Base-by-base conservation (phyloP, 2,888 invertebrate species). In the Coenonympha arcania region DNA sequence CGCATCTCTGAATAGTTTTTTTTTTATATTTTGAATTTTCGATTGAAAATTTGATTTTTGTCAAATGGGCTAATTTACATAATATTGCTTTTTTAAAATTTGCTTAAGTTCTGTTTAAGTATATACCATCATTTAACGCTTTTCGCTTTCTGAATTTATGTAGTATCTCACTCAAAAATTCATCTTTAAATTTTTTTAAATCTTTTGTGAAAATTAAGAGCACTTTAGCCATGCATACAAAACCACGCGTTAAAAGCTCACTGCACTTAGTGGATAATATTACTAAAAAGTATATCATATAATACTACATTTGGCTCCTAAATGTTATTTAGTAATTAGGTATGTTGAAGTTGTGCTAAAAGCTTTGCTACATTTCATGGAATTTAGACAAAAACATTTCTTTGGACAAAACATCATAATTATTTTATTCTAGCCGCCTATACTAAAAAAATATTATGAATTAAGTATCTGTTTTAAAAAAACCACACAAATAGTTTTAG, bases 301-400 rank as follows among this genome's bases (percentile, higher is more conserved):
- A 39, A 20, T 20, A 36, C 11, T 34, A 8, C 1, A 34, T 36
- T 16, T 24, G 16, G 39, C 39, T 39, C 15, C 15, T 9, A 24
- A 39, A 39, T 22, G 13, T 39, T 33, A 15, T 24, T 22, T 24
- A 39, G 4, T 39, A 16, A 39, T 39, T 24, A 24, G 24, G 22
- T 39, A 39, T 24, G 22, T 24, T 39, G 22, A 39, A 15, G 39
- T 39, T 39, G 9, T 39, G 39, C 15, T 39, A 39, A 39, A 39
- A 39, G 39, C 39, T 39, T 39, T 39, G 22, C 39, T 24, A 39
- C 24, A 39, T 37, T 4, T 13, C 8, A 20, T 9, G 15, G 22
- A 22, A 15, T 24, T 6, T 39, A 13, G 24, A 9, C 22, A 39
- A 24, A 39, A 39, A 19, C 9, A 24, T 15, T 15, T 24, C 39